These are phyloP conservation scores for Cantharis rufa DNA, from an alignment of 2,888 invertebrate genomes.

Conservation along the genomic window DNA sequence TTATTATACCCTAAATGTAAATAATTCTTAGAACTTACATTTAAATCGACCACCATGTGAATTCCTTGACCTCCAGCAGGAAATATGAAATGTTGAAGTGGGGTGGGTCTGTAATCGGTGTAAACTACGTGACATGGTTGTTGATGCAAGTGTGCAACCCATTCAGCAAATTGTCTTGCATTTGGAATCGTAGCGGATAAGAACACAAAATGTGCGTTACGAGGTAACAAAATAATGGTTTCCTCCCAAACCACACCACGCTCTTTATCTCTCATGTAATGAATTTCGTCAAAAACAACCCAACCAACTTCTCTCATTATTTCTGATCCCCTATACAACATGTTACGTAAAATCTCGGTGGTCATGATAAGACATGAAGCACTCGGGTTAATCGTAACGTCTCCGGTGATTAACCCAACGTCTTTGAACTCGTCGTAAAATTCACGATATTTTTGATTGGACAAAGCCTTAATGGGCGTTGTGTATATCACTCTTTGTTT, in stretches of 20 bases:
- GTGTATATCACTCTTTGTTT: slow-evolving; percentile 99
- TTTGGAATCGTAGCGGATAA: slow-evolving; percentile 99
- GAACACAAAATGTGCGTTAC: slow-evolving; percentile 98
- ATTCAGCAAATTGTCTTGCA: slow-evolving; percentile 93
- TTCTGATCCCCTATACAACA: slow-evolving; percentile 98
- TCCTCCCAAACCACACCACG: slow-evolving; percentile 99
- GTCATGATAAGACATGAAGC: slow-evolving; percentile 99
- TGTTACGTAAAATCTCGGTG: slow-evolving; percentile 98
- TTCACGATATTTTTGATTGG: slow-evolving; percentile 99
- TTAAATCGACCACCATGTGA: slow-evolving; percentile 94
- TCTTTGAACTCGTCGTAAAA: slow-evolving; percentile 97
- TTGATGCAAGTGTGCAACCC: slow-evolving; percentile 92
- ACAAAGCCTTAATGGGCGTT: slow-evolving; percentile 98
- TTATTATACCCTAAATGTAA: neutral
- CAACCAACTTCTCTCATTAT: slow-evolving; percentile 99
- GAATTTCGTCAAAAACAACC: slow-evolving; percentile 99
- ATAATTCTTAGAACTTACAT: slow-evolving; percentile 55
- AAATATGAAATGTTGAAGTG: slow-evolving; percentile 97
- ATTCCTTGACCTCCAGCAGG: slow-evolving; percentile 96
- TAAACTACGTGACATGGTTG: slow-evolving; percentile 99
- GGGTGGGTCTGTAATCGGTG: slow-evolving; percentile 96
- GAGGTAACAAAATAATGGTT: slow-evolving; percentile 94
- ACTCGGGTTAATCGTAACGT: slow-evolving; percentile 98
- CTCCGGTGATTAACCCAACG: slow-evolving; percentile 97
- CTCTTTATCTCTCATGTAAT: slow-evolving; percentile 99